Conservation (phyloP, 1,140 invertebrate genomes). For the Oscheius sp. region DNA sequence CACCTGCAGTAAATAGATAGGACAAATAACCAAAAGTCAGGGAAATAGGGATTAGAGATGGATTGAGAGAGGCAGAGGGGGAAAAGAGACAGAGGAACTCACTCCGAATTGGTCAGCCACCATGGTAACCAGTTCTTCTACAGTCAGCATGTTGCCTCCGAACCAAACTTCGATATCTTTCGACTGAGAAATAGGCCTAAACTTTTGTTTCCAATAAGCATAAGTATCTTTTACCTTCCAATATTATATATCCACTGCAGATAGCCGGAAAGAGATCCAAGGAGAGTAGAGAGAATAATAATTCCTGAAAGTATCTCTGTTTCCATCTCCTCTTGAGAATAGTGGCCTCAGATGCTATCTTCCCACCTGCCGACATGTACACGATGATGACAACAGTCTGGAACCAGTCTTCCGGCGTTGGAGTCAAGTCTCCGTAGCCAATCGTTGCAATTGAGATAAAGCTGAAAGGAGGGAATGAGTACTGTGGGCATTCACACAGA, state of each 20-base stretch:
- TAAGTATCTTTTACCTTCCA: constrained; percentile 3
- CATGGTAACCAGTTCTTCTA: constrained; percentile 21
- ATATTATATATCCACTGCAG: constrained; percentile 22
- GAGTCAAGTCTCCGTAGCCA: constrained; percentile 29
- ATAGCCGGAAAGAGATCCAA: constrained; percentile 21
- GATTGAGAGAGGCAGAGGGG: too few species aligned
- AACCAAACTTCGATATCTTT: constrained; percentile 37
- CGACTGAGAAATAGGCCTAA: constrained; percentile 12
- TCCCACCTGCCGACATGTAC: constrained; percentile 20
- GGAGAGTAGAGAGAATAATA: neutral
- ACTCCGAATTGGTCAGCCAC: constrained; percentile 32
- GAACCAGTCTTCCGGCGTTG: constrained; percentile 24
- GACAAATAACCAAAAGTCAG: too few species aligned
- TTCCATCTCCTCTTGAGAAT: neutral
- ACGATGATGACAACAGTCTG: constrained; percentile 22
- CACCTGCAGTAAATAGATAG: too few species aligned
- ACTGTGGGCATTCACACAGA: neutral
- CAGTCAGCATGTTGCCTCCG: constrained; percentile 27
- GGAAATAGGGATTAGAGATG: too few species aligned
- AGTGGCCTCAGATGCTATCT: neutral
- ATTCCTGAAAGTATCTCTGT: constrained; percentile 14
- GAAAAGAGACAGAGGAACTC: too few species aligned
- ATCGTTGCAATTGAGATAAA: constrained; percentile 38
- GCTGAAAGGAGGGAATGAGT: constrained; percentile 9
- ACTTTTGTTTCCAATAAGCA: neutral